Conservation (phyloP, 2,113 vertebrate species). For the Apteryx mantelli region DNA sequence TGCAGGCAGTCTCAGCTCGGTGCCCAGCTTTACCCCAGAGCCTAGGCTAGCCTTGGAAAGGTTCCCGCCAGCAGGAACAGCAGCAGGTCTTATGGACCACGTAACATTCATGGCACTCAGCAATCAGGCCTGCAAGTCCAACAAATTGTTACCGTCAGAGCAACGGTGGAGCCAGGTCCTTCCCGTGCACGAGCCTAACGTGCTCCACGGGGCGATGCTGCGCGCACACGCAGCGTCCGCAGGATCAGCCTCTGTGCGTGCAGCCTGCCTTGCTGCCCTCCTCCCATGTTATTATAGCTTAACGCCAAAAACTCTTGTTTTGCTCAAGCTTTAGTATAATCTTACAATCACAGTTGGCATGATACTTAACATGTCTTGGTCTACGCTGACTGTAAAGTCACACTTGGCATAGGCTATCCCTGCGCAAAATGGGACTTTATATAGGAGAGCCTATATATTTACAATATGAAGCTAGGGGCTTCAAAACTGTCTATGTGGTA, state of each 20-base stretch:
- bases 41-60: rapidly evolving
- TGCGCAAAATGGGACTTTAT: rapidly evolving
- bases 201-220: neutral
- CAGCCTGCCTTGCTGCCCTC: neutral
- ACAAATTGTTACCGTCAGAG: neutral
- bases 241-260: rapidly evolving
- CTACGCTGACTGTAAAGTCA: neutral
- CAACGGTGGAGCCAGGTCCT: neutral
- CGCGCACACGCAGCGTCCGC: neutral
- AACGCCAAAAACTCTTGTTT: rapidly evolving
- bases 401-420: neutral
- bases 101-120: rapidly evolving
- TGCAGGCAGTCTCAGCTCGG: rapidly evolving
- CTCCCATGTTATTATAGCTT: neutral
- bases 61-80: neutral
- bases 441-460: rapidly evolving
- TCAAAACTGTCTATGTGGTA: neutral
- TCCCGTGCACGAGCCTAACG: neutral
- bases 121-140: neutral
- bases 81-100: rapidly evolving
- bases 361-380: neutral
- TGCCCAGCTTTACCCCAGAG: neutral
- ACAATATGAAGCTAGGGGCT: rapidly evolving
- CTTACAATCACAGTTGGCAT: rapidly evolving
- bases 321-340: neutral